phyloP scores from a whole-genome alignment of 2,797 vertebrate genomes.

The Ceryle rudis region DNA sequence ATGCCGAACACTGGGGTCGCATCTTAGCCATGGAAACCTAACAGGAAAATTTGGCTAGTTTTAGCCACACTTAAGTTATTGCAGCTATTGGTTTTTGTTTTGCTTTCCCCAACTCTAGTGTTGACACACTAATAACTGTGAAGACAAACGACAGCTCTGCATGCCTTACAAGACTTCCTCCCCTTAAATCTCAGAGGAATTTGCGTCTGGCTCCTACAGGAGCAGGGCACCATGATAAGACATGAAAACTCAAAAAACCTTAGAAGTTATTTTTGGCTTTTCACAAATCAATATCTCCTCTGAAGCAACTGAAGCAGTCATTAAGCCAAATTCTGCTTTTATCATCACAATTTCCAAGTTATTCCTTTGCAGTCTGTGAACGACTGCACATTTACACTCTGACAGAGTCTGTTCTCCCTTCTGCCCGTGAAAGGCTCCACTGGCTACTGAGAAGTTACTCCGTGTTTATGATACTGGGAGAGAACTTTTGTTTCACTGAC shows the following conservation, averaged over 20 bases:
- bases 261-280: not conserved
- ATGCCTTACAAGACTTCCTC: not conserved
- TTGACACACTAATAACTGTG: not conserved
- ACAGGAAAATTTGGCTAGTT: not conserved
- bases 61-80: not conserved
- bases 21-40: not conserved
- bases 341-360: conserved; percentile 8
- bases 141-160: not conserved
- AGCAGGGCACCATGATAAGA: not conserved
- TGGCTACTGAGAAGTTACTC: not conserved
- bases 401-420: not conserved
- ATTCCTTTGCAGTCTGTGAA: not conserved
- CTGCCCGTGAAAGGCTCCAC: not conserved
- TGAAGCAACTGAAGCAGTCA: not conserved
- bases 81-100: too few relatives aligned
- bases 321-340: conserved; percentile 26
- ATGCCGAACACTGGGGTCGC: accelerated
- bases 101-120: accelerated
- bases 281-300: conserved; percentile 8
- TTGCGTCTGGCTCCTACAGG: not conserved
- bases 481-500: not conserved
- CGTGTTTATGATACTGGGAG: not conserved
- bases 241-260: not conserved
- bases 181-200: not conserved
- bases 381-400: not conserved